Evolutionary conservation across 1,140 invertebrate species (phyloP), one percentile per base, ranked within the genome.

Genomic region (Halesus radiatus): DNA sequence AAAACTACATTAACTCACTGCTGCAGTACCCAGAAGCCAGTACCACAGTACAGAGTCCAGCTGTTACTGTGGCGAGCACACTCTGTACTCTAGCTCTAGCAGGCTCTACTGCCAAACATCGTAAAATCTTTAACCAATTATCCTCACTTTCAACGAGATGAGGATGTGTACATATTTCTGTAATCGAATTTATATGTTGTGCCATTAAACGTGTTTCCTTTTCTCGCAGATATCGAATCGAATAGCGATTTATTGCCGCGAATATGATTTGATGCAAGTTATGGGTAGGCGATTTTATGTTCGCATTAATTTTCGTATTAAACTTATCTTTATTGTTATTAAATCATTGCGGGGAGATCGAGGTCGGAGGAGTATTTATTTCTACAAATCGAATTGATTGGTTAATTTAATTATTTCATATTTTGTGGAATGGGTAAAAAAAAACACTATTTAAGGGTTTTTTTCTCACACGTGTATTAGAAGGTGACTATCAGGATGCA

Each of bases 1-100:
- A 80, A 80, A 83, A 83, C 75, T 80, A 83, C 78, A 83, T 83
- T 83, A 83, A 83, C 74, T 77, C 73, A 80, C 45, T 52, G 74
- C 64, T 75, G 72, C 18, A 75, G 37, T 13, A 54, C 23, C 56
- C 52, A 56, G 58, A 10, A 45, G 8, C 37, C 37, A 45, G 37
- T 45, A 45, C 8, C 10, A 13, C 10, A 8, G 8, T 45, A 45
- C 7, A 45, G 37, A 45, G 37, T 45, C 37, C 13, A 45, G 37
- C 37, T 45, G 37, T 45, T 13, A 45, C 37, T 45, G 37, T 45
- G 37, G 37, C 37, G 3, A 13, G 37, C 37, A 45, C 37, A 45
- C 37, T 45, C 1, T 45, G 13, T 8, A 13, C 37, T 13, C 37
- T 45, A 45, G 10, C 7, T 45, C 37, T 13, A 45, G 37, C 37